phyloP scores from a whole-genome alignment of 2,113 vertebrate species.

The Leptodactylus fuscus region DNA sequence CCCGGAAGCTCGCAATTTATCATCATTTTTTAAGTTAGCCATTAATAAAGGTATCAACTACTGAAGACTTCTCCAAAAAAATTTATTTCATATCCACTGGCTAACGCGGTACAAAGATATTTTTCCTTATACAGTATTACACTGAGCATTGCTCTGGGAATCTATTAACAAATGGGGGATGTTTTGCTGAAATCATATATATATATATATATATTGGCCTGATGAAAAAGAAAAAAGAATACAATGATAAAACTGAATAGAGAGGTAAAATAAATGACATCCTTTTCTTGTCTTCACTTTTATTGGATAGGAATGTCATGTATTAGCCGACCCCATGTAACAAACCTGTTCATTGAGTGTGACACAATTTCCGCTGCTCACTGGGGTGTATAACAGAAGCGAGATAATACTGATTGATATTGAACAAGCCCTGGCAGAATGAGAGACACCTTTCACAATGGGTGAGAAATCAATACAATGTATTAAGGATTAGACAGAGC shows the following conservation, averaged over 20 bases:
- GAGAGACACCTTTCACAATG: conserved; percentile 25
- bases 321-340: conserved; percentile 12
- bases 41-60: no score
- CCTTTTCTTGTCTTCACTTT: neutral
- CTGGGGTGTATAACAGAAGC: conserved; percentile 40
- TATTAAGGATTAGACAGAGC: neutral
- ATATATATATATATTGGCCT: no score
- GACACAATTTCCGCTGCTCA: conserved; percentile 46
- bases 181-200: no score
- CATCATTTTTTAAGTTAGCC: no score
- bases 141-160: no score
- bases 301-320: neutral
- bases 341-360: conserved; percentile 21
- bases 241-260: neutral
- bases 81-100: no score
- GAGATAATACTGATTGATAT: conserved; percentile 53
- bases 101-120: no score
- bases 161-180: no score
- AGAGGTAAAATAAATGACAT: neutral
- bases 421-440: conserved; percentile 9
- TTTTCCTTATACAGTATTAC: no score
- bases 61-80: no score
- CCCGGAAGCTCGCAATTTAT: no score
- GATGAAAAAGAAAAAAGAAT: no score
- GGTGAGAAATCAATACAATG: conserved; percentile 38